Evolutionary conservation across 2,888 invertebrate genomes (phyloP).

Genomic region (Sinelater perroti): DNA sequence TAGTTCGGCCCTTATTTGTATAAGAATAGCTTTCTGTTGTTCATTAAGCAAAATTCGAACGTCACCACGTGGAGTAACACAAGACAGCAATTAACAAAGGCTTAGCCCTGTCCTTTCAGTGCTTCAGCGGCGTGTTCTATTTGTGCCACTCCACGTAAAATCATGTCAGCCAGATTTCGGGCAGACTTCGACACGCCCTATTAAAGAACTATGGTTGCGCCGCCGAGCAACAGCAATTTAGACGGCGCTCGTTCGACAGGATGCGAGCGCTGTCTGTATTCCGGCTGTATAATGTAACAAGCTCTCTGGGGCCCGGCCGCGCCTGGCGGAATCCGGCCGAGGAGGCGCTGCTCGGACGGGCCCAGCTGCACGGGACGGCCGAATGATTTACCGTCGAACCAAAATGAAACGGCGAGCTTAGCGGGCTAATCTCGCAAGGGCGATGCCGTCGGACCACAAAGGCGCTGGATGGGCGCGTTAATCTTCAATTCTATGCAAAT

Average conservation of each 20-base stretch:
- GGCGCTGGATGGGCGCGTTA: conserved; percentile 20
- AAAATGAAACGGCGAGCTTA: conserved; percentile 26
- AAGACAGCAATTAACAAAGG: no score
- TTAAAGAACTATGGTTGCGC: no score
- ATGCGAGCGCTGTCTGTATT: conserved; percentile 28
- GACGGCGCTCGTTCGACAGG: conserved; percentile 22
- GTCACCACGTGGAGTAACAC: no score
- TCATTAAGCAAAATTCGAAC: no score
- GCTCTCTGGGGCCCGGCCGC: conserved; percentile 30
- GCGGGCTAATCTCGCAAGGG: conserved; percentile 23
- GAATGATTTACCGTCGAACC: conserved; percentile 24
- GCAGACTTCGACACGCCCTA: no score
- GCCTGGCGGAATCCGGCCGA: conserved; percentile 28
- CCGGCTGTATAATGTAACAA: conserved; percentile 35
- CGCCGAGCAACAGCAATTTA: no score
- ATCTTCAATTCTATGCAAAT: conserved; percentile 39
- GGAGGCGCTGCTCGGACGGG: conserved; percentile 17
- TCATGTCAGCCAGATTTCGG: no score
- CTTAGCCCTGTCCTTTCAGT: no score
- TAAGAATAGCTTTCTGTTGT: no score
- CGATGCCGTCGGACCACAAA: conserved; percentile 9
- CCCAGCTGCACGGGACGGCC: conserved; percentile 16
- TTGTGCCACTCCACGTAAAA: no score
- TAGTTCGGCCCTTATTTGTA: no score
- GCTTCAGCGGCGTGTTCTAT: no score